A percentile compares a stretch with the other conserved stretches of the same genome.
phyloP scores from a whole-genome alignment of 92 coral and sea anemone species.

The Heliopora coerulea region DNA sequence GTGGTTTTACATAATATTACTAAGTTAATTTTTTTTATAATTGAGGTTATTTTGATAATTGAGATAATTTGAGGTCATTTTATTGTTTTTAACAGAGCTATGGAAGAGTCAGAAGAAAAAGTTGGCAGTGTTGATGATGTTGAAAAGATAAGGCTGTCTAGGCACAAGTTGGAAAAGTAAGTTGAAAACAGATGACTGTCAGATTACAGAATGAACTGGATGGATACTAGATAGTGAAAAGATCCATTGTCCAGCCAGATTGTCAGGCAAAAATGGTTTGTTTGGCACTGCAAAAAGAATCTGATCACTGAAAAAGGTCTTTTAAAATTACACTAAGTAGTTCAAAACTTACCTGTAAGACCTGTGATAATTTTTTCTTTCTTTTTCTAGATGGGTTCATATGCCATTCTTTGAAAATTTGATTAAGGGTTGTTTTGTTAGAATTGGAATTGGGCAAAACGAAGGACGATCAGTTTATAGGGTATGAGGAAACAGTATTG shows the following conservation, averaged over 20 bases:
- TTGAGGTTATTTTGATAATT: too few relatives aligned
- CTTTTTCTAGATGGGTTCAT: slow-evolving; percentile 82
- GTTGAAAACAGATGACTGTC: background rate
- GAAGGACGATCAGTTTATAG: slow-evolving; percentile 94
- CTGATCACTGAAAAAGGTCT: too few relatives aligned
- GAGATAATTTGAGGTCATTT: too few relatives aligned
- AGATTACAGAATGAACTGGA: background rate
- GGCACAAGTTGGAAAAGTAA: slow-evolving; percentile 95
- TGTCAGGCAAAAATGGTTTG: too few relatives aligned
- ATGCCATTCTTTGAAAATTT: slow-evolving; percentile 88
- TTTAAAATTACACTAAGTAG: too few relatives aligned
- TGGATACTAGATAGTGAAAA: background rate
- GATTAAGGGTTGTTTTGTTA: slow-evolving; percentile 76
- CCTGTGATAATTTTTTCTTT: too few relatives aligned
- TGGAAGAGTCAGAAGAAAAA: slow-evolving; percentile 59
- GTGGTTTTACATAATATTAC: too few relatives aligned
- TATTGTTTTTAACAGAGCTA: slow-evolving; percentile 47
- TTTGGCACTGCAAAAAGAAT: too few relatives aligned
- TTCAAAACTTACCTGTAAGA: too few relatives aligned
- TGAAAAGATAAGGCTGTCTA: slow-evolving; percentile 82
- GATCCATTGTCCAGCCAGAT: too few relatives aligned
- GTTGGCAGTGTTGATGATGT: slow-evolving; percentile 71
- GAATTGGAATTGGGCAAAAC: slow-evolving; percentile 94
- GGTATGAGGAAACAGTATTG: slow-evolving; percentile 44
- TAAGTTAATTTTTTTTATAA: too few relatives aligned